A percentile compares a stretch with the other conserved stretches of the same genome.
phyloP scores from a whole-genome alignment of 2,797 vertebrate genomes.

The Eulemur mongoz region DNA sequence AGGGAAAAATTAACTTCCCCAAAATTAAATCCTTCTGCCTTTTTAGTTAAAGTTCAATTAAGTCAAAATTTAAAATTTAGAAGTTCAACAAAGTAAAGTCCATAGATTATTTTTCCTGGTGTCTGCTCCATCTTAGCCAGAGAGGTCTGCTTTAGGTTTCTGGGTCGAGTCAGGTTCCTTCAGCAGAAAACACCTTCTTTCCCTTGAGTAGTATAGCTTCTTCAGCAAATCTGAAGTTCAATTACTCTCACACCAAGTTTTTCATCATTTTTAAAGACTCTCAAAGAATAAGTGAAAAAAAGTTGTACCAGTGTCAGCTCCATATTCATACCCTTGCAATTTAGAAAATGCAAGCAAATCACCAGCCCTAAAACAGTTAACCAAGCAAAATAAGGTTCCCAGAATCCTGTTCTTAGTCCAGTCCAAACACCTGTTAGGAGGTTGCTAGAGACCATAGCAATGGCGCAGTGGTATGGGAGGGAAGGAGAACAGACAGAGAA shows the following conservation, averaged over 20 bases:
- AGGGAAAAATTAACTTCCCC: not conserved
- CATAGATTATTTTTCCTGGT: not conserved
- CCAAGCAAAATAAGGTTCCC: not conserved
- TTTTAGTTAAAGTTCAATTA: conserved; percentile 5
- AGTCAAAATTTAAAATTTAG: not conserved
- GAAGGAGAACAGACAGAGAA: not conserved
- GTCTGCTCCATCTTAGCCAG: not conserved
- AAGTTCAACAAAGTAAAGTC: not conserved
- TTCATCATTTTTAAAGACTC: not conserved
- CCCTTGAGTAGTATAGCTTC: not conserved
- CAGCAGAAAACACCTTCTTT: not conserved
- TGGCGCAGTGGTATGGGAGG: not conserved
- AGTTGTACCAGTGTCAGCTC: too few relatives aligned
- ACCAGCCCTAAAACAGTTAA: not conserved
- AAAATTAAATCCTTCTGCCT: not conserved
- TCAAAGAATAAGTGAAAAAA: not conserved
- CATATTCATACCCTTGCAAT: not conserved
- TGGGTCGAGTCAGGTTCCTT: not conserved
- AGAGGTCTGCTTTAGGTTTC: not conserved
- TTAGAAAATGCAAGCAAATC: not conserved
- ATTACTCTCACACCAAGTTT: not conserved
- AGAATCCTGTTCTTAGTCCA: not conserved
- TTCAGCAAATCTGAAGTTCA: not conserved
- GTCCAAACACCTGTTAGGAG: not conserved
- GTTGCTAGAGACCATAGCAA: not conserved